Conservation (phyloP, 2,113 vertebrate genomes). For the Campylorhamphus procurvoides region DNA sequence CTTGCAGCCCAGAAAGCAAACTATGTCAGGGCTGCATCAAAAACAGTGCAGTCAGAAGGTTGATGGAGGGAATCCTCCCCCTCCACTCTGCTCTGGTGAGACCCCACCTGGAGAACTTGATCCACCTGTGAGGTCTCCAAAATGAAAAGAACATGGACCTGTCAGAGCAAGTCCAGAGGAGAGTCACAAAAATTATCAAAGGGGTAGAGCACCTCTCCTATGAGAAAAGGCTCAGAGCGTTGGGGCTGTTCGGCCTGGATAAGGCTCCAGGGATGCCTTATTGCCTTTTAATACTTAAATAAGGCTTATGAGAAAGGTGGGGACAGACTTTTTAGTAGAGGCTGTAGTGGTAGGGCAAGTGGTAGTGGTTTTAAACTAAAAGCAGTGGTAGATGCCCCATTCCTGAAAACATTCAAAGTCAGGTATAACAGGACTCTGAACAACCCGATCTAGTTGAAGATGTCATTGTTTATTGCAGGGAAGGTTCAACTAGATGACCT, state of each 20-base stretch:
- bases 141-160: neutral
- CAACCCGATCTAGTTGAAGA: neutral
- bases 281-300: neutral
- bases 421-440: neutral
- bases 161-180: neutral
- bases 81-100: neutral
- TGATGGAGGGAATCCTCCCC: neutral
- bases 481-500: neutral
- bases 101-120: neutral
- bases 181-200: neutral
- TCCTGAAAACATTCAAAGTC: neutral
- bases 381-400: too few relatives aligned
- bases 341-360: neutral
- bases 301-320: neutral
- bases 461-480: neutral
- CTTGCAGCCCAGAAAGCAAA: neutral
- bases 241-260: neutral
- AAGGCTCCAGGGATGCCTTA: neutral
- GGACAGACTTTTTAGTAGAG: neutral
- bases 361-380: neutral
- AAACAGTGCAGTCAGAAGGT: neutral
- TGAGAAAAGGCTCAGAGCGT: neutral
- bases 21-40: neutral
- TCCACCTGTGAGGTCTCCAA: neutral
- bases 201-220: neutral